Evolutionary conservation across 2,113 vertebrate species (phyloP).

Genomic region (Anarhynchus alexandrinus): DNA sequence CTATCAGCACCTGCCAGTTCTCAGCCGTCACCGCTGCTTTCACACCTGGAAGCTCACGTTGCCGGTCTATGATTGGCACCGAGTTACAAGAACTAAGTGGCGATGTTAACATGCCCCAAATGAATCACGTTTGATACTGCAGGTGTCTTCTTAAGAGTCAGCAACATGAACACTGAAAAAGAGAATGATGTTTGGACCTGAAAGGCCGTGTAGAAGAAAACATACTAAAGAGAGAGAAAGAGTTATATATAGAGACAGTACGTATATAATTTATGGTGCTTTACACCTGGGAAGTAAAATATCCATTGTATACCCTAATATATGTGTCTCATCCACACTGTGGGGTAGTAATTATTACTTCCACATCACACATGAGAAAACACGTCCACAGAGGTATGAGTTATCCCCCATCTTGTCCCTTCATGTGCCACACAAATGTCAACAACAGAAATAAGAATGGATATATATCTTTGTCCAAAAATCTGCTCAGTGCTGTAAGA

Average conservation of each 20-base stretch:
- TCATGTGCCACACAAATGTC: background rate
- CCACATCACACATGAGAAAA: background rate
- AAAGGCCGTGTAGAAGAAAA: background rate
- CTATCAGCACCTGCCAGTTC: background rate
- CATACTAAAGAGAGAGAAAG: background rate
- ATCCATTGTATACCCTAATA: background rate
- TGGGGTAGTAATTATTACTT: background rate
- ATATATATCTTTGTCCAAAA: background rate
- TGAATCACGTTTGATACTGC: background rate
- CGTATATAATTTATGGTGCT: background rate
- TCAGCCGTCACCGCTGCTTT: slow-evolving; percentile 7
- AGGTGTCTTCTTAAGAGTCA: background rate
- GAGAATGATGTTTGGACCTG: background rate
- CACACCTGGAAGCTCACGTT: background rate
- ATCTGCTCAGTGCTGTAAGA: background rate
- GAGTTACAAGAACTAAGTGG: background rate
- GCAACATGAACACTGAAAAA: background rate
- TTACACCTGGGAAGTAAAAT: background rate
- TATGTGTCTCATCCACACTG: too few species aligned
- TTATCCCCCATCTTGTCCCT: background rate
- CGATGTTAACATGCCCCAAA: background rate
- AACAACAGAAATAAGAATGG: background rate
- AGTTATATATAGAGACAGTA: background rate
- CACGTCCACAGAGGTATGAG: background rate
- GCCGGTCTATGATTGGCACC: background rate